phyloP scores from a whole-genome alignment of 2,113 vertebrate genomes.

The Heterotis niloticus region DNA sequence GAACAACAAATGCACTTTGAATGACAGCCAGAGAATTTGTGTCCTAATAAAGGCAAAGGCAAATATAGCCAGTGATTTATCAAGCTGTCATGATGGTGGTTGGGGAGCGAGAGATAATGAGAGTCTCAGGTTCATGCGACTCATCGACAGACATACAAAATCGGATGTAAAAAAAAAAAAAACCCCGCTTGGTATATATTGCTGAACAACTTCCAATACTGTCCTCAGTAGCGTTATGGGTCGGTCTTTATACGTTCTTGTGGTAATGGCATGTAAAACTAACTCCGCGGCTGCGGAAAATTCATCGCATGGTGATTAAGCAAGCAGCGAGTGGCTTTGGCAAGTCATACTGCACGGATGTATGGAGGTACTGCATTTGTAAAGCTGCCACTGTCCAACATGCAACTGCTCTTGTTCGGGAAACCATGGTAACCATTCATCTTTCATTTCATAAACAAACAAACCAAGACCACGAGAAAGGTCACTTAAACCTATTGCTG shows the following conservation, averaged over 20 bases:
- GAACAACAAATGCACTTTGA: conserved; percentile 38
- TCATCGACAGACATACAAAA: not conserved
- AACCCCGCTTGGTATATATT: too few species aligned
- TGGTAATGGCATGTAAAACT: not conserved
- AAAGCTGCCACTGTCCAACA: not conserved
- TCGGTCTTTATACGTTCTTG: not conserved
- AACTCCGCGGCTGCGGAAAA: not conserved
- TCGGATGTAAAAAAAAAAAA: not conserved
- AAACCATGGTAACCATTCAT: conserved; percentile 18
- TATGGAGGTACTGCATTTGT: not conserved
- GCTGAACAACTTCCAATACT: not conserved
- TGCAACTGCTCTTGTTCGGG: not conserved
- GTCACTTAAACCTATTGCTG: not conserved
- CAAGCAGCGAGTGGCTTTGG: not conserved
- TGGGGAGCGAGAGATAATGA: conserved; percentile 36
- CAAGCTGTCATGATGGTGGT: conserved; percentile 38
- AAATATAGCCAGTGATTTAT: conserved; percentile 49
- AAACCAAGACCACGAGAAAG: not conserved
- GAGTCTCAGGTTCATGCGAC: conserved; percentile 30
- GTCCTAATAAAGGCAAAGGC: conserved; percentile 50
- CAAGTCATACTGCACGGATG: not conserved
- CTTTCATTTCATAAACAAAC: not conserved
- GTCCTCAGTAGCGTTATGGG: not conserved
- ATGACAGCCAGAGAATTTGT: conserved; percentile 45
- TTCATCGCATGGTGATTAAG: not conserved